Conservation (phyloP, 1,140 invertebrate genomes). For the Drosophila sp. region DNA sequence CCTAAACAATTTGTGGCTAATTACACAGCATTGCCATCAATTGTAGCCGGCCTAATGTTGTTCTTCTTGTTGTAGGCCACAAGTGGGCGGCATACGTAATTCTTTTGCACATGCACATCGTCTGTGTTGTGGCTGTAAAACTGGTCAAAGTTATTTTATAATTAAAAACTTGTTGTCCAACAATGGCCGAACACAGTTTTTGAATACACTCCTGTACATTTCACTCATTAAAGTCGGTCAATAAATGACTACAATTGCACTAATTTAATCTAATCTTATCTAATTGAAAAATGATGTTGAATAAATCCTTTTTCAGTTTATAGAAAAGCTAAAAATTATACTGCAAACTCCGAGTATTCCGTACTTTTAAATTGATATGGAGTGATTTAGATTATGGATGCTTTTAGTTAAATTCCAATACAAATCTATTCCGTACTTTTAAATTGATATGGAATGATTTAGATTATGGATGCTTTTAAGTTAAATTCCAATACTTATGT, state of each 20-base stretch:
- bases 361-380: too few relatives aligned
- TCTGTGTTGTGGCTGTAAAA: conserved; percentile 10
- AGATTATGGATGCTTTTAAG: too few relatives aligned
- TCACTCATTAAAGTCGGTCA: conserved; percentile 22
- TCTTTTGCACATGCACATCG: conserved; percentile 30
- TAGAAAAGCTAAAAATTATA: too few relatives aligned
- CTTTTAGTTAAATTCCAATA: too few relatives aligned
- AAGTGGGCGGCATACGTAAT: conserved; percentile 36
- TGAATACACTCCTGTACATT: neutral
- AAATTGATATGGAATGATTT: too few relatives aligned
- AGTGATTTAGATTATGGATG: too few relatives aligned
- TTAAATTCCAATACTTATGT: too few relatives aligned
- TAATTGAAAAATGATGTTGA: too few relatives aligned
- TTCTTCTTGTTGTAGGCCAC: conserved; percentile 17
- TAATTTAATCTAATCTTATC: too few relatives aligned
- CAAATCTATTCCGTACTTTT: too few relatives aligned
- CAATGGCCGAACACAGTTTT: neutral
- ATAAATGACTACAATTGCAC: conserved; percentile 20
- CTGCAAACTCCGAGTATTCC: too few relatives aligned
- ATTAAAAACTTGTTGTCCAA: conserved; percentile 67
- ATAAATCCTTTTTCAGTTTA: too few relatives aligned
- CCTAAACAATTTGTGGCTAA: conserved; percentile 83
- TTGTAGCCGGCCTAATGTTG: conserved; percentile 52
- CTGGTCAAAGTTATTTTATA: conserved; percentile 74
- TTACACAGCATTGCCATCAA: conserved; percentile 80